Evolutionary conservation across 2,113 vertebrate species (phyloP).

Genomic region (Ctenodactylus gundi): DNA sequence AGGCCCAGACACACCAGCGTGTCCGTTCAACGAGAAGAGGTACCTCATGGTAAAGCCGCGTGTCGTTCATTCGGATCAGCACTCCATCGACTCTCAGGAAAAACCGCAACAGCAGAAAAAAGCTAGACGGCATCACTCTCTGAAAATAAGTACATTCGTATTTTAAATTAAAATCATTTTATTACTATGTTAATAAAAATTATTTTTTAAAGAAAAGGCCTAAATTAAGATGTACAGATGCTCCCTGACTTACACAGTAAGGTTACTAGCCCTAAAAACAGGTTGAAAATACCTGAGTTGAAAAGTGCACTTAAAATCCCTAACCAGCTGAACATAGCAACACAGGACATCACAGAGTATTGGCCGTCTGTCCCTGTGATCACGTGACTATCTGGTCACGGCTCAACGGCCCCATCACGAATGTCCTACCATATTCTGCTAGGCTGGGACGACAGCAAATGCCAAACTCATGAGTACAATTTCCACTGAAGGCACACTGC

Average conservation of each 20-base stretch:
- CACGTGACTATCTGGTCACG: background rate
- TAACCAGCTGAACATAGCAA: background rate
- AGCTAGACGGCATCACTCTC: conserved; percentile 98
- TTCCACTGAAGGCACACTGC: background rate
- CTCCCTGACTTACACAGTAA: background rate
- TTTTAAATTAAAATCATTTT: conserved; percentile 14
- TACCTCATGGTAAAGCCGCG: conserved; percentile 95
- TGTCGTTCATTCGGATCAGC: conserved; percentile 96
- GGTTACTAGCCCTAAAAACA: background rate
- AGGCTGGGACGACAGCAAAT: background rate
- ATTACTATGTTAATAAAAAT: background rate
- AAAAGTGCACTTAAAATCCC: background rate
- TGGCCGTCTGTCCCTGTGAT: background rate
- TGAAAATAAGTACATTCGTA: conserved; percentile 72
- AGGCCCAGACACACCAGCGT: background rate
- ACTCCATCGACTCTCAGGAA: conserved; percentile 97
- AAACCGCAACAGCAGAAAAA: conserved; percentile 95
- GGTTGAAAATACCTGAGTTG: background rate
- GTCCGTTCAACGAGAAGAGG: background rate
- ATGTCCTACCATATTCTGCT: background rate
- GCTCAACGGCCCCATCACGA: background rate
- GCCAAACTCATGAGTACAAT: background rate
- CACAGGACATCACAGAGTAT: no score
- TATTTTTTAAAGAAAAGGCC: background rate
- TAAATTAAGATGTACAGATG: background rate